Percentiles rank a stretch among this genome's conserved stretches.
Evolutionary conservation across 2,113 vertebrate genomes (phyloP).

Genomic region (Thryonomys swinderianus): DNA sequence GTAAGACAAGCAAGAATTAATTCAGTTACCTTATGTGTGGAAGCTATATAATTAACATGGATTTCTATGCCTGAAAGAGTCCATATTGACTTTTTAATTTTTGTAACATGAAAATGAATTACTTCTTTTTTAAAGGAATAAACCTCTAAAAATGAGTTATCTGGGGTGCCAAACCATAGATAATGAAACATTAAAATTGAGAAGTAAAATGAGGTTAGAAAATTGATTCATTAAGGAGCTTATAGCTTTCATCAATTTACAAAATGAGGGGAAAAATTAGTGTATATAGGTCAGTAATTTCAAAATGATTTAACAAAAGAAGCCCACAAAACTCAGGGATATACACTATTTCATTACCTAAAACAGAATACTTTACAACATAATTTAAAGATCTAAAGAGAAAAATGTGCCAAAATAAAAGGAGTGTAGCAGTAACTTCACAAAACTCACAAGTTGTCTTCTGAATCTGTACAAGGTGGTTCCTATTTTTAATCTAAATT

Average conservation of each 20-base stretch:
- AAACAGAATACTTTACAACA: not conserved
- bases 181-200: constrained; percentile 60
- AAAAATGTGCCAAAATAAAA: not conserved
- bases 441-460: not conserved
- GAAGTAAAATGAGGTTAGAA: constrained; percentile 53
- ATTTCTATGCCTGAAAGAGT: constrained; percentile 45
- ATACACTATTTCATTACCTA: not conserved
- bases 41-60: constrained; percentile 44
- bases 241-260: constrained; percentile 54
- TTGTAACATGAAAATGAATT: constrained; percentile 56
- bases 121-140: constrained; percentile 45
- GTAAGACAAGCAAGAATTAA: constrained; percentile 34
- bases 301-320: constrained; percentile 4
- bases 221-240: constrained; percentile 60
- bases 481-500: not conserved
- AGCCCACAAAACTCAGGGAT: not conserved
- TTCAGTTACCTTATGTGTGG: not conserved
- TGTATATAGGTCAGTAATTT: constrained; percentile 51
- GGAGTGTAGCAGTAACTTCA: not conserved
- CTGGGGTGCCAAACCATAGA: constrained; percentile 43
- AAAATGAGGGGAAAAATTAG: constrained; percentile 19
- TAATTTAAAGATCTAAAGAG: not conserved
- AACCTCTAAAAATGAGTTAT: constrained; percentile 8
- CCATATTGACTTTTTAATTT: constrained; percentile 53
- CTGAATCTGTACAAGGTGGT: not conserved